Conservation (phyloP, 2,797 vertebrate genomes). For the Prionace glauca region DNA sequence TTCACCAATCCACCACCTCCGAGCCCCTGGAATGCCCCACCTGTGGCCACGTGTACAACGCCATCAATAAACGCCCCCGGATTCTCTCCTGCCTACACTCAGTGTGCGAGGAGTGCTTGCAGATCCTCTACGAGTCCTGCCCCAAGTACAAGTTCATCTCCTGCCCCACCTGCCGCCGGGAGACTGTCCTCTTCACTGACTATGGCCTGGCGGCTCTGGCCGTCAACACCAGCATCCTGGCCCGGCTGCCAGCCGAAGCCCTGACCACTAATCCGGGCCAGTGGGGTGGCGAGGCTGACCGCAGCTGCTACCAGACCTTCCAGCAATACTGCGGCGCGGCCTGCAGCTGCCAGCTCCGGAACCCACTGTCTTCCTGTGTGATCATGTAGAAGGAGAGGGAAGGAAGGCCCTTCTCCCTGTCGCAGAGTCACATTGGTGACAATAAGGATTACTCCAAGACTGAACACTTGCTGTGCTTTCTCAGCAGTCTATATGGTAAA, state of each 20-base stretch:
- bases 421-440: neutral
- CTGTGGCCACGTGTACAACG: conserved; percentile 94
- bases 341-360: conserved; percentile 92
- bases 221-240: conserved; percentile 96
- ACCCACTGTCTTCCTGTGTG: conserved; percentile 90
- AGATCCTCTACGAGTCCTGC: conserved; percentile 97
- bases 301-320: conserved; percentile 98
- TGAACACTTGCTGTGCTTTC: conserved; percentile 24
- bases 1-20: conserved; percentile 74
- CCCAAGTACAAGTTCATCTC: conserved; percentile 99
- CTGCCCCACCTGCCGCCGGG: conserved; percentile 89
- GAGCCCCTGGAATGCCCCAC: conserved; percentile 97
- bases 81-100: conserved; percentile 97
- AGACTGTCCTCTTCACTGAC: conserved; percentile 98
- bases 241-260: conserved; percentile 80
- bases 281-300: conserved; percentile 90
- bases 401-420: neutral
- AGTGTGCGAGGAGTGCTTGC: conserved; percentile 96
- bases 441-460: conserved; percentile 32
- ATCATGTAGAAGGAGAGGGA: conserved; percentile 76
- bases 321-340: conserved; percentile 97
- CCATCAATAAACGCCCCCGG: conserved; percentile 84
- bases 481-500: conserved; percentile 33
- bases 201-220: conserved; percentile 93
- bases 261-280: conserved; percentile 74